Percentiles rank a stretch among this genome's conserved stretches.
phyloP scores from a whole-genome alignment of 2,113 vertebrate species.

The Pluvialis apricaria region DNA sequence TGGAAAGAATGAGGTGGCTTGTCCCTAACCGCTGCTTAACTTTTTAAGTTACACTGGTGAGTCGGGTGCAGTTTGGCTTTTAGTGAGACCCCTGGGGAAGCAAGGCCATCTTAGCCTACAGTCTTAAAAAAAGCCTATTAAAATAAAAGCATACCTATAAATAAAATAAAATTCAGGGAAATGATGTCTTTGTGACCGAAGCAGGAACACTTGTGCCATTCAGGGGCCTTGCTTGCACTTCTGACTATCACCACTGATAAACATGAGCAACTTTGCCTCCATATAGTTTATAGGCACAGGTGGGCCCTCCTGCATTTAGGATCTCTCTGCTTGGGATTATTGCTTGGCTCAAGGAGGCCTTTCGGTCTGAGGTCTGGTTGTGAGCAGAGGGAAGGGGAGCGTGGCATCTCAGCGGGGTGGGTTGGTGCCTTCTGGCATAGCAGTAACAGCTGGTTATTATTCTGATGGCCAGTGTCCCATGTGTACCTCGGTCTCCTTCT shows the following conservation, averaged over 20 bases:
- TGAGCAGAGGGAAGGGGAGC: neutral
- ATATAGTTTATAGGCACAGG: neutral
- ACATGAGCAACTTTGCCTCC: neutral
- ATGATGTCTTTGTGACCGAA: constrained; percentile 30
- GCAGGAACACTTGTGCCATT: constrained; percentile 49
- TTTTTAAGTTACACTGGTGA: constrained; percentile 60
- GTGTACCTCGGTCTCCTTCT: neutral
- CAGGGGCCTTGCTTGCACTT: neutral
- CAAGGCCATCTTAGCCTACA: constrained; percentile 10
- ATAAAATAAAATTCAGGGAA: constrained; percentile 47
- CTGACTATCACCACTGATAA: constrained; percentile 19
- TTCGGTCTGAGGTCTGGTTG: neutral
- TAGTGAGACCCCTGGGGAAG: constrained; percentile 49
- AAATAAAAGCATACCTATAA: constrained; percentile 50
- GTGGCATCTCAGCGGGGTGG: neutral
- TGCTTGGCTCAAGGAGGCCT: neutral
- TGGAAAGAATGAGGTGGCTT: constrained; percentile 71
- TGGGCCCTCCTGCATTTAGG: neutral
- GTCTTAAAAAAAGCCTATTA: constrained; percentile 40
- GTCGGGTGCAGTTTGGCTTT: constrained; percentile 60
- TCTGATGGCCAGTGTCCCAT: neutral
- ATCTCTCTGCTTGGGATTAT: neutral
- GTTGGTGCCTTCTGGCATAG: neutral
- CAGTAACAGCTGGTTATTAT: neutral
- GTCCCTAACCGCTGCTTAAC: constrained; percentile 62